Percentiles rank a stretch among this genome's conserved stretches.
These are phyloP conservation scores for Drosophila mettleri DNA, from an alignment of 2,888 invertebrate genomes.

Conservation along the genomic window DNA sequence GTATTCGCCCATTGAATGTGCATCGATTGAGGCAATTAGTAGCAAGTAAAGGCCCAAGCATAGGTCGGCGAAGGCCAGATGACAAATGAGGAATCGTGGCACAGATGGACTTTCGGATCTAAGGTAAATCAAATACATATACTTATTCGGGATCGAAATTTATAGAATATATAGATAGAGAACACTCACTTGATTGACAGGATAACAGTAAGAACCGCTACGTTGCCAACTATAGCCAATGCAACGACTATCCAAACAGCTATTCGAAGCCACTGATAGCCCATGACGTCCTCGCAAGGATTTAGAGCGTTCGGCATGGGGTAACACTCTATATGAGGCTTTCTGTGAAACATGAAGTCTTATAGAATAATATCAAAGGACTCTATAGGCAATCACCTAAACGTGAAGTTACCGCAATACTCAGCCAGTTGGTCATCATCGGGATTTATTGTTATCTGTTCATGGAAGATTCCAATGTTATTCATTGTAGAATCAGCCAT, in stretches of 20 bases:
- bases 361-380: not conserved
- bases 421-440: slow-evolving; percentile 85
- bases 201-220: slow-evolving; percentile 92
- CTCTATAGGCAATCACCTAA: slow-evolving; percentile 72
- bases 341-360: slow-evolving; percentile 61
- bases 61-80: slow-evolving; percentile 95
- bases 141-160: not conserved
- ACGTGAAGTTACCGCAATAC: slow-evolving; percentile 86
- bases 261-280: slow-evolving; percentile 90
- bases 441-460: slow-evolving; percentile 85
- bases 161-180: too few species aligned
- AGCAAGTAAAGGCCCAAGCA: slow-evolving; percentile 94
- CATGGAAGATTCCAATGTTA: slow-evolving; percentile 83
- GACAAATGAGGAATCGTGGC: slow-evolving; percentile 91
- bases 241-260: slow-evolving; percentile 95
- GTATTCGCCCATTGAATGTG: slow-evolving; percentile 93
- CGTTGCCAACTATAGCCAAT: slow-evolving; percentile 93
- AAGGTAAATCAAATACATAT: not conserved
- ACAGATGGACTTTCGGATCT: slow-evolving; percentile 87
- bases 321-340: slow-evolving; percentile 88
- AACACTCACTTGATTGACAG: slow-evolving; percentile 86
- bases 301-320: slow-evolving; percentile 93
- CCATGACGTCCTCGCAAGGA: slow-evolving; percentile 96
- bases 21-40: slow-evolving; percentile 93
- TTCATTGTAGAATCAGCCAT: slow-evolving; percentile 74